These are phyloP conservation scores for Dipus sagitta DNA, from an alignment of 2,797 vertebrate genomes.

Conservation along the genomic window DNA sequence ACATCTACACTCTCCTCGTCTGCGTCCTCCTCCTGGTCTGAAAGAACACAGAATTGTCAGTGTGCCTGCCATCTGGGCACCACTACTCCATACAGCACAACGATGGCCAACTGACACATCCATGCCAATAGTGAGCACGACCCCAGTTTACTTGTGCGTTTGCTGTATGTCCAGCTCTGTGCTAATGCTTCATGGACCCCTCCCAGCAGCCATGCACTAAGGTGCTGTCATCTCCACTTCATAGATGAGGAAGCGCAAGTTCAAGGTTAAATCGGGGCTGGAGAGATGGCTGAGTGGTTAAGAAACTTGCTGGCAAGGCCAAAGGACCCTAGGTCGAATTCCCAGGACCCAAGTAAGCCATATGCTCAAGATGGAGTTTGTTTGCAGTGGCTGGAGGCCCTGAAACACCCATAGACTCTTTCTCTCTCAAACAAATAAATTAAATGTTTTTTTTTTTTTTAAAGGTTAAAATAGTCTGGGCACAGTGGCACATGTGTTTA, in stretches of 20 bases:
- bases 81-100: not conserved
- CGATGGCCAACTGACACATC: too few relatives aligned
- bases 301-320: too few relatives aligned
- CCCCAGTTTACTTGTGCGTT: fast-evolving
- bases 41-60: slow-evolving; percentile 48
- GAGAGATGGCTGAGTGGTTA: too few relatives aligned
- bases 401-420: too few relatives aligned
- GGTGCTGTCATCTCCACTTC: not conserved
- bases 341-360: too few relatives aligned
- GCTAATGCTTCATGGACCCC: not conserved
- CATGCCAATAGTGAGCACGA: not conserved
- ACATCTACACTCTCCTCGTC: slow-evolving; percentile 91
- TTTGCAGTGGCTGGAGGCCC: too few relatives aligned
- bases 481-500: too few relatives aligned
- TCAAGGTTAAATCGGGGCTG: not conserved
- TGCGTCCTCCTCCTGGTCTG: slow-evolving; percentile 90
- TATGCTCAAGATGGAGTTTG: too few relatives aligned
- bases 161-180: not conserved
- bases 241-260: not conserved
- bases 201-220: not conserved
- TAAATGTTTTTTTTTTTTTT: too few relatives aligned
- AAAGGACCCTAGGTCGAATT: too few relatives aligned
- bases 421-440: too few relatives aligned
- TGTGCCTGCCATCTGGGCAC: fast-evolving
- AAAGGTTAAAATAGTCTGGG: too few relatives aligned